A percentile compares a stretch with the other conserved stretches of the same genome.
These are phyloP conservation scores for Coilia nasus DNA, from an alignment of 2,797 vertebrate species.

Conservation along the genomic window DNA sequence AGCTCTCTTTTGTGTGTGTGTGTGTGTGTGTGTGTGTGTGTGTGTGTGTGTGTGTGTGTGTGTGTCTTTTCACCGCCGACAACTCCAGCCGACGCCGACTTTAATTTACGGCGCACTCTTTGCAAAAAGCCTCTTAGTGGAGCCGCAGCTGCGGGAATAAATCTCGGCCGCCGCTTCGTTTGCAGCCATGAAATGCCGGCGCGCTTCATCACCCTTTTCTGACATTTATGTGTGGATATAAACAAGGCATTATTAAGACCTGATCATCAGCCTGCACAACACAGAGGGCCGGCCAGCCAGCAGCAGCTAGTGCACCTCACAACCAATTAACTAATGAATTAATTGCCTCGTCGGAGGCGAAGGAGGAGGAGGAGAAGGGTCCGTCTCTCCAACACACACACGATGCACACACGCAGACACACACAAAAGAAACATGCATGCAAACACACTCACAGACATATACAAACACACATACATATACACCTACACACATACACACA, in stretches of 20 bases:
- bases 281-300: conserved; percentile 40
- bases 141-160: conserved; percentile 56
- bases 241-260: conserved; percentile 59
- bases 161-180: conserved; percentile 44
- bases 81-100: too few relatives aligned
- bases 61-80: too few relatives aligned
- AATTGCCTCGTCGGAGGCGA: conserved; percentile 56
- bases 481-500: too few relatives aligned
- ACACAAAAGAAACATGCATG: too few relatives aligned
- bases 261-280: conserved; percentile 54
- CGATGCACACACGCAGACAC: not conserved
- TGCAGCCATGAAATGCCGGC: conserved; percentile 38
- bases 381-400: conserved; percentile 29
- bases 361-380: conserved; percentile 24
- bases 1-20: conserved; percentile 31
- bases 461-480: too few relatives aligned
- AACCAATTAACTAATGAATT: conserved; percentile 62
- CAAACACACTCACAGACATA: too few relatives aligned
- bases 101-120: conserved; percentile 58
- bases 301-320: conserved; percentile 28
- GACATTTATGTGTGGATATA: conserved; percentile 57
- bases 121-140: conserved; percentile 56
- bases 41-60: too few relatives aligned
- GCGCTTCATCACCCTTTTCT: conserved; percentile 52
- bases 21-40: too few relatives aligned